Evolutionary conservation across 2,113 vertebrate genomes (phyloP), one percentile per base, ranked within the genome.

Genomic region (Pagrus major): DNA sequence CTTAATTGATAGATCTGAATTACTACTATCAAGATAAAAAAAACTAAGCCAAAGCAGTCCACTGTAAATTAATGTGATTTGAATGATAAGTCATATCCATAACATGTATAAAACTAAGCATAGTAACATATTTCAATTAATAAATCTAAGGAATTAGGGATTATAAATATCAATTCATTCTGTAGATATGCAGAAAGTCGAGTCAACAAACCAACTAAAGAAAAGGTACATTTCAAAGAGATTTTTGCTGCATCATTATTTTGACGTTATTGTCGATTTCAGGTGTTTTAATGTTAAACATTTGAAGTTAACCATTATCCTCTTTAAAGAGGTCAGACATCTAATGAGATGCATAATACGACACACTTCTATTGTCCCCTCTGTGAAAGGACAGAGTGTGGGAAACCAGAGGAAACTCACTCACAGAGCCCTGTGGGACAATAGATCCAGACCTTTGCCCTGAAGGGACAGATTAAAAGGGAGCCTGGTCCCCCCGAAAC

Each of bases 311-410:
- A 61, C 4, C 0, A 23, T 65, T 71, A 39, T 3, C 11, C 20
- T 44, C 5, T 20, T 74, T 12, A 42, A 54, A 25, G 63, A 75
- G 46, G n/a, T 75, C 39, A 46, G 16, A 35, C 7, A 65, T 46
- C 39, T 68, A 18, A 77, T 39, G 35, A 14, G 68, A 63, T 41
- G 51, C 44, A 54, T 58, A 77, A 85, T 55, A 37, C 70, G 77
- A 35, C 86, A 88, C 84, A 84, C 87, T 69, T 76, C 61, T 78
- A 76, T 89, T 84, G 78, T 86, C 78, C 37, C 37, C 37, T 37
- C 9, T 21, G 31, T 58, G 58, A 77, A 75, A 42, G 37, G 66
- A 59, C 68, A 67, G 63, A 86, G 66, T 90, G 85, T 90, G 83
- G 76, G 89, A 92, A 89, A 88, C 49, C 63, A 73, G 72, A 60